Conservation (phyloP, 2,888 invertebrate species). For the Acanthopleura granulata region DNA sequence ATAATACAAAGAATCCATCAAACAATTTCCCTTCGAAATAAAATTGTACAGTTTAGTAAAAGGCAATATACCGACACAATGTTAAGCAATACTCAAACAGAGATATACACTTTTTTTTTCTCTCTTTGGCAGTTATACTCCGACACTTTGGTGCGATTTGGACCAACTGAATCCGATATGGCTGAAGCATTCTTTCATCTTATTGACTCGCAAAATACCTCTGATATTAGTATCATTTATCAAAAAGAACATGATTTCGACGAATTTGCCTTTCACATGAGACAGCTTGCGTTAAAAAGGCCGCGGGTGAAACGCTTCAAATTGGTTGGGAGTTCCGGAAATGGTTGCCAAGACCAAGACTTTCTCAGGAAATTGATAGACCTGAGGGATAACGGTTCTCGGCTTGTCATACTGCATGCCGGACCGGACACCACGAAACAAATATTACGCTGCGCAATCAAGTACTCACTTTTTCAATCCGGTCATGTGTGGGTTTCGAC, state of each 20-base stretch:
- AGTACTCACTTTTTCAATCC: slow-evolving; percentile 43
- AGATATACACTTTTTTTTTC: background rate
- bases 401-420: slow-evolving; percentile 48
- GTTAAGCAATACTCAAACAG: too few species aligned
- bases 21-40: too few species aligned
- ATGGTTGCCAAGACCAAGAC: background rate
- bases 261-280: background rate
- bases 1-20: too few species aligned
- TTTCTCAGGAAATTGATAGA: slow-evolving; percentile 29
- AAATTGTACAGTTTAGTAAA: too few species aligned
- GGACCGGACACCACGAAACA: slow-evolving; percentile 35
- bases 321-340: background rate
- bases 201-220: background rate
- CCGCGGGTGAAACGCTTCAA: background rate
- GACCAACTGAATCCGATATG: background rate
- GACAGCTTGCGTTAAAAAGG: background rate
- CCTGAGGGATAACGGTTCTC: slow-evolving; percentile 33
- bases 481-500: slow-evolving; percentile 63
- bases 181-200: background rate
- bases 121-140: background rate
- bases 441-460: slow-evolving; percentile 41
- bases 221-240: background rate
- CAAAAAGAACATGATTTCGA: background rate
- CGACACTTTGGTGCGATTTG: background rate
- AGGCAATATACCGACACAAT: too few species aligned